Evolutionary conservation across 2,113 vertebrate species (phyloP).

Genomic region (Grantiella picta): DNA sequence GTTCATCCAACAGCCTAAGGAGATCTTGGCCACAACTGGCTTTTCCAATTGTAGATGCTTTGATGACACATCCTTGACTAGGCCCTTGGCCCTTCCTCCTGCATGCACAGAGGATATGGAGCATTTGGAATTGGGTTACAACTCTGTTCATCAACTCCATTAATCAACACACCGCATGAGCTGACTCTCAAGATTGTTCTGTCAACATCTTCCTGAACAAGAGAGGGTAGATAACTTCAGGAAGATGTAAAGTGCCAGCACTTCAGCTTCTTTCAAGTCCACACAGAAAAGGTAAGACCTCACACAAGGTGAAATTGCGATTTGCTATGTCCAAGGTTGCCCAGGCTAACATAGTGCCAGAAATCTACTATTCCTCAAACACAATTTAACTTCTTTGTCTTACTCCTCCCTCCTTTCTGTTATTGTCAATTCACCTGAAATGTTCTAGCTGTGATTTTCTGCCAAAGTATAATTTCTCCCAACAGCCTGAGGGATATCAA

Average conservation of each 20-base stretch:
- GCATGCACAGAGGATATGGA: accelerated
- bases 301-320: neutral
- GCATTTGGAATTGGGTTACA: neutral
- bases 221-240: neutral
- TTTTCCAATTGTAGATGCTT: neutral
- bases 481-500: neutral
- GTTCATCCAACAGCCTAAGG: neutral
- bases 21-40: neutral
- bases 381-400: neutral
- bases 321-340: neutral
- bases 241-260: neutral
- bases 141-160: neutral
- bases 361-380: neutral
- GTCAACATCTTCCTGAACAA: neutral
- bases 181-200: neutral
- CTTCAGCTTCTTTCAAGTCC: neutral
- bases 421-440: constrained; percentile 37
- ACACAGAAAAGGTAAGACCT: neutral
- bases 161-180: neutral
- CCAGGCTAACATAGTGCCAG: neutral
- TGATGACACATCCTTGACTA: neutral
- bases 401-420: neutral
- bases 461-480: neutral
- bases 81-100: neutral
- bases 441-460: neutral